Evolutionary conservation across 2,797 vertebrate species (phyloP), one percentile per base, ranked within the genome.

Genomic region (Aplochiton taeniatus): DNA sequence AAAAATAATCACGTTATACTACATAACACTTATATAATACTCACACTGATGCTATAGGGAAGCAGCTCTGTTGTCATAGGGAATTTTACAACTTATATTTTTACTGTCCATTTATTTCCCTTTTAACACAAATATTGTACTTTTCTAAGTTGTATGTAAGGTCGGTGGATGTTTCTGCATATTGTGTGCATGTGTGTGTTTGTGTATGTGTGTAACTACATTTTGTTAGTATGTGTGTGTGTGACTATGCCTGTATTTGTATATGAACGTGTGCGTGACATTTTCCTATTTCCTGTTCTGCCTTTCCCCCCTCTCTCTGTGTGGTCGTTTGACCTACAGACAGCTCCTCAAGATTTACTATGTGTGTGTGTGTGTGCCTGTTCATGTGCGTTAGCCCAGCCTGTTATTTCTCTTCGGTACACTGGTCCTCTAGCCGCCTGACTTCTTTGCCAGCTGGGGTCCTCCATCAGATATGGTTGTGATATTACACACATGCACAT

Each of bases 331-430:
- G 68, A 63, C 9, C 6, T 18, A 17, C 66, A 67, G 74, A 77
- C 76, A 79, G 63, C 19, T 46, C 13, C 0, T n/a, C 49, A 45
- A 63, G 76, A 81, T 82, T 81, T 82, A 82, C 57, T 56, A 55
- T 45, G 7, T 48, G 54, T 16, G 12, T 44, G 51, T 44, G 20
- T 18, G n/a, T 44, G 42, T 43, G 3, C 9, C 41, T 44, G 11
- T 18, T 64, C 41, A 17, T 19, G 44, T 62, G 61, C 56, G 50
- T 64, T 73, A 44, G 20, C 64, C 58, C 41, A 61, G 65, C 58
- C 67, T 85, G 74, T 80, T 83, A 75, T 80, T 64, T 69, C 64
- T 71, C 66, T 75, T 74, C 58, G 78, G 70, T 76, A 79, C 78
- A 71, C 71, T 79, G 63, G 58, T 1, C 65, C 68, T 77, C 19